phyloP scores from a whole-genome alignment of 1,140 invertebrate species.

The Cydia pomonella region DNA sequence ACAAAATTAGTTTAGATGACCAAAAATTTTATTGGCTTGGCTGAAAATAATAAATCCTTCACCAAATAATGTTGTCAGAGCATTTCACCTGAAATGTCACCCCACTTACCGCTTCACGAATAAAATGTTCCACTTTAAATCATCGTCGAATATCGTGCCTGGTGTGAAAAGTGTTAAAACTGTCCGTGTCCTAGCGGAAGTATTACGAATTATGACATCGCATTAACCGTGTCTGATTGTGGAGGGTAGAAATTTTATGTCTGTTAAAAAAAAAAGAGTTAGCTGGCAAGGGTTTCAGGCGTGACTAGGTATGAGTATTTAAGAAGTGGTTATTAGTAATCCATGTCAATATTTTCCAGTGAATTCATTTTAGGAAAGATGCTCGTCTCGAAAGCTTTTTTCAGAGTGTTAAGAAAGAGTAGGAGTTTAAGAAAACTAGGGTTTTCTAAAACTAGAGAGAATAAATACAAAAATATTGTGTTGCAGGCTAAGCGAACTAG shows the following conservation, averaged over 20 bases:
- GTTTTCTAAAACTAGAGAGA: no score
- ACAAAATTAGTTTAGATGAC: no score
- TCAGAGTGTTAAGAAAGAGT: no score
- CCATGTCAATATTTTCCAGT: no score
- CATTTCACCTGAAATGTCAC: conserved; percentile 3
- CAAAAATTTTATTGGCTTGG: not conserved
- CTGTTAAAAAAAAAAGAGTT: not conserved
- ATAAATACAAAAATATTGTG: no score
- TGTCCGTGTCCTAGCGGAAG: not conserved
- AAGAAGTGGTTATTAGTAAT: no score
- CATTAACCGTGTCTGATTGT: not conserved
- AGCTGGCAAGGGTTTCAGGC: not conserved
- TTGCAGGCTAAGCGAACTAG: no score
- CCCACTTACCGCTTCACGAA: not conserved
- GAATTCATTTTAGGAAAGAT: no score
- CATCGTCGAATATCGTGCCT: not conserved
- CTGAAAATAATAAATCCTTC: not conserved
- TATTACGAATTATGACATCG: conserved; percentile 13
- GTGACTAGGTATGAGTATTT: no score
- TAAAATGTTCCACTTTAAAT: not conserved
- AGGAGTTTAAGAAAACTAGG: no score
- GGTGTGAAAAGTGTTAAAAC: not conserved
- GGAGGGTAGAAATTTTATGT: not conserved
- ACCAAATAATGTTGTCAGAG: not conserved
- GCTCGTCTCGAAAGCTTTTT: no score